Evolutionary conservation across 1,140 invertebrate genomes (phyloP).

Genomic region (Drosophila nebulosa): DNA sequence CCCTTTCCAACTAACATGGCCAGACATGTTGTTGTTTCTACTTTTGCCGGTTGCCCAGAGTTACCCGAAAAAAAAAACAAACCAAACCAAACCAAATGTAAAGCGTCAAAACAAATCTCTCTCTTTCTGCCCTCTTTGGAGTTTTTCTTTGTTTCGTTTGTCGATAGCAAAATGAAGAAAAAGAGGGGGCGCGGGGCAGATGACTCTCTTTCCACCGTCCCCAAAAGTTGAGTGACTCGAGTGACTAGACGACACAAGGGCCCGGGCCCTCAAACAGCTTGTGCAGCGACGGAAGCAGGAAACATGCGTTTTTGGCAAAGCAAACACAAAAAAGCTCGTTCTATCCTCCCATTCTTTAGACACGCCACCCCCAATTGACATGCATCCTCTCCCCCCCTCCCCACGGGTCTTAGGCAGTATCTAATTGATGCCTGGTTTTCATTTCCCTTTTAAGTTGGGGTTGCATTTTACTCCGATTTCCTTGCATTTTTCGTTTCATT

Average conservation of each 20-base stretch:
- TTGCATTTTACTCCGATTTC: conserved; percentile 5
- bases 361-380: background rate
- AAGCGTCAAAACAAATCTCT: conserved; percentile 67
- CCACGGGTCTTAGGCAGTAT: conserved; percentile 6
- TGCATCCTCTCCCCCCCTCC: background rate
- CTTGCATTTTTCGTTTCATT: conserved; percentile 30
- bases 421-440: conserved; percentile 7
- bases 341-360: background rate
- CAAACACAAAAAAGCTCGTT: conserved; percentile 29
- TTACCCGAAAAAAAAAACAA: conserved; percentile 39
- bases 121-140: conserved; percentile 10
- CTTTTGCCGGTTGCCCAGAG: conserved; percentile 53
- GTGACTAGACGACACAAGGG: conserved; percentile 18
- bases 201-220: background rate
- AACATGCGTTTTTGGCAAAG: conserved; percentile 60
- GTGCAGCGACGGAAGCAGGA: conserved; percentile 55
- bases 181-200: background rate
- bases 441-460: background rate
- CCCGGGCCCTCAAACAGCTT: background rate
- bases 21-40: conserved; percentile 57
- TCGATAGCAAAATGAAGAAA: conserved; percentile 23
- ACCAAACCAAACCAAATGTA: conserved; percentile 31
- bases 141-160: conserved; percentile 38
- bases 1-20: background rate
- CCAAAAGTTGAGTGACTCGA: conserved; percentile 30